Conservation (phyloP, 2,888 invertebrate species). For the Taphrorychus bicolor region DNA sequence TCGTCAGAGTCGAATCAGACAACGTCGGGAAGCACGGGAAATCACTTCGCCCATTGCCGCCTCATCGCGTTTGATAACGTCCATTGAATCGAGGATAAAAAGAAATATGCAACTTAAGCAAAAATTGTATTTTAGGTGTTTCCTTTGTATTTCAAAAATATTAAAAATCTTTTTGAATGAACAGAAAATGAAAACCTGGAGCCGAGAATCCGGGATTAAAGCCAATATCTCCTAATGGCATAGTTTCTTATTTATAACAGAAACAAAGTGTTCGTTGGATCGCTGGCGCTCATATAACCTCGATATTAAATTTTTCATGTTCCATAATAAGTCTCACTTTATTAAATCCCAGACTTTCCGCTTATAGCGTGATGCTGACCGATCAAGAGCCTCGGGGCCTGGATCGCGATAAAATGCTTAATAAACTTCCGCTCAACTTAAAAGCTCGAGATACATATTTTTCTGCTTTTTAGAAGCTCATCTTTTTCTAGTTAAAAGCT, state of each 20-base stretch:
- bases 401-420: not conserved
- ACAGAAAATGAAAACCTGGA: not conserved
- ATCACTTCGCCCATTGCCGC: no score
- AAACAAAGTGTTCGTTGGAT: conserved; percentile 3
- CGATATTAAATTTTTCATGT: conserved; percentile 11
- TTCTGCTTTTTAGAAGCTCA: not conserved
- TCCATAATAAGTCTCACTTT: conserved; percentile 7
- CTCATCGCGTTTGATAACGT: no score
- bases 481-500: not conserved
- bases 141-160: no score
- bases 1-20: no score
- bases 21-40: no score
- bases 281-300: not conserved
- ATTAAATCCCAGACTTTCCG: not conserved
- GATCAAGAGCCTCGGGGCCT: not conserved
- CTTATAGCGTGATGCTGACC: not conserved
- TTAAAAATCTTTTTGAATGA: no score
- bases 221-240: not conserved
- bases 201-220: not conserved
- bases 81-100: no score
- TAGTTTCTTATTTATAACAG: not conserved
- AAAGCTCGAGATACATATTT: not conserved
- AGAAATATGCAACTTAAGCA: no score
- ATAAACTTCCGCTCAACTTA: not conserved
- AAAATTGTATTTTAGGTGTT: no score